Evolutionary conservation across 2,113 vertebrate genomes (phyloP).

Genomic region (Dolichallabes microphthalmus): DNA sequence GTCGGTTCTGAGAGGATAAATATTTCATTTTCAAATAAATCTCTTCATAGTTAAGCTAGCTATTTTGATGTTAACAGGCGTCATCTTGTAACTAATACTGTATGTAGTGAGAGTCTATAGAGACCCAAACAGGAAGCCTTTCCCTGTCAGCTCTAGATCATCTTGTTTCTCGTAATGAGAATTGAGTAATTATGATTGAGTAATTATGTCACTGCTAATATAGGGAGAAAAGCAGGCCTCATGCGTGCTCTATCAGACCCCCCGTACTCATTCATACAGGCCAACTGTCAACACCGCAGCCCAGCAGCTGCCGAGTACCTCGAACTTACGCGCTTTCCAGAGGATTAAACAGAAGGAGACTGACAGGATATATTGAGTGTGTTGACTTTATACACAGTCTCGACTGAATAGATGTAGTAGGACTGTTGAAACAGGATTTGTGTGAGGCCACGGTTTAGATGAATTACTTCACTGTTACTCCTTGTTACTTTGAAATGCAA

Average conservation of each 20-base stretch:
- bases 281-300: constrained; percentile 31
- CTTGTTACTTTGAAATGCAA: neutral
- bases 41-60: too few species aligned
- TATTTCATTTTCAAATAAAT: too few species aligned
- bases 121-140: constrained; percentile 36
- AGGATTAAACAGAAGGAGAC: constrained; percentile 33
- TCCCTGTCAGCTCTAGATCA: constrained; percentile 26
- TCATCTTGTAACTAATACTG: constrained; percentile 20
- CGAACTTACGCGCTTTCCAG: constrained; percentile 15
- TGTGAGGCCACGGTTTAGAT: neutral
- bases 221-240: constrained; percentile 34
- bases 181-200: constrained; percentile 4
- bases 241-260: constrained; percentile 5
- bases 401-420: neutral
- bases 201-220: neutral
- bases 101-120: constrained; percentile 7
- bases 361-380: constrained; percentile 26
- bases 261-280: constrained; percentile 28
- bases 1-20: too few species aligned
- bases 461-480: neutral
- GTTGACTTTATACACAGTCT: neutral
- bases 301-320: constrained; percentile 23
- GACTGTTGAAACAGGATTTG: neutral
- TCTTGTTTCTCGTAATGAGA: constrained; percentile 37
- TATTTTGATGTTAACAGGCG: too few species aligned